Evolutionary conservation across 2,888 invertebrate species (phyloP).

Genomic region (Gymnosoma rotundatum): DNA sequence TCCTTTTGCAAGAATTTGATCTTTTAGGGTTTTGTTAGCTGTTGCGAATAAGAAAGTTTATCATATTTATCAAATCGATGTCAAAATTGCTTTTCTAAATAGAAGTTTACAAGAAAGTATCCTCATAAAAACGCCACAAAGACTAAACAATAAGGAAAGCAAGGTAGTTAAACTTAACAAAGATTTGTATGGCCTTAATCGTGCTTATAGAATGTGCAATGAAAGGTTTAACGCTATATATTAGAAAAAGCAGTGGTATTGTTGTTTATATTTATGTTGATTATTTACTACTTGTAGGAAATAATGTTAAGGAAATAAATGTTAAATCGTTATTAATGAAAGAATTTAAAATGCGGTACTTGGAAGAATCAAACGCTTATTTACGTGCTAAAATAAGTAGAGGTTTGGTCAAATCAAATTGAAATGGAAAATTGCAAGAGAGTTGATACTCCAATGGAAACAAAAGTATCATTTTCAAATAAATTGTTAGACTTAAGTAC

Average conservation of each 20-base stretch:
- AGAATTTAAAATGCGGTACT: too few species aligned
- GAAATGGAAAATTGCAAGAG: slow-evolving; percentile 7
- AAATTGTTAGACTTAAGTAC: not conserved
- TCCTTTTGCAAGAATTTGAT: too few species aligned
- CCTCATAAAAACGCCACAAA: too few species aligned
- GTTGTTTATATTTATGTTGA: slow-evolving; percentile 4
- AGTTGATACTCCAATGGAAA: not conserved
- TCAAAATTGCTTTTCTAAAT: too few species aligned
- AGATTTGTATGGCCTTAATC: not conserved
- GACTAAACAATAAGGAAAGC: too few species aligned
- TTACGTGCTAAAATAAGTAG: slow-evolving; percentile 1
- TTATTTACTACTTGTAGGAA: not conserved
- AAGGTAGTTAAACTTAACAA: slow-evolving; percentile 6
- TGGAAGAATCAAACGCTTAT: not conserved
- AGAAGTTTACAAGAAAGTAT: too few species aligned
- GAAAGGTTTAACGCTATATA: not conserved
- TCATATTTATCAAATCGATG: too few species aligned
- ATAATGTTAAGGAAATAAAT: not conserved
- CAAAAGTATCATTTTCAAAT: too few species aligned
- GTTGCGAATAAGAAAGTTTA: too few species aligned
- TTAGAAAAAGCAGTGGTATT: not conserved
- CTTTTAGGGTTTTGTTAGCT: too few species aligned
- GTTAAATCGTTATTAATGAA: slow-evolving; percentile 4
- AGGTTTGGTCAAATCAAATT: not conserved
- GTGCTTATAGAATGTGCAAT: too few species aligned